Percentiles rank a stretch among this genome's conserved stretches.
Conservation (phyloP, 1,140 invertebrate species). For the Zophobas atratus region DNA sequence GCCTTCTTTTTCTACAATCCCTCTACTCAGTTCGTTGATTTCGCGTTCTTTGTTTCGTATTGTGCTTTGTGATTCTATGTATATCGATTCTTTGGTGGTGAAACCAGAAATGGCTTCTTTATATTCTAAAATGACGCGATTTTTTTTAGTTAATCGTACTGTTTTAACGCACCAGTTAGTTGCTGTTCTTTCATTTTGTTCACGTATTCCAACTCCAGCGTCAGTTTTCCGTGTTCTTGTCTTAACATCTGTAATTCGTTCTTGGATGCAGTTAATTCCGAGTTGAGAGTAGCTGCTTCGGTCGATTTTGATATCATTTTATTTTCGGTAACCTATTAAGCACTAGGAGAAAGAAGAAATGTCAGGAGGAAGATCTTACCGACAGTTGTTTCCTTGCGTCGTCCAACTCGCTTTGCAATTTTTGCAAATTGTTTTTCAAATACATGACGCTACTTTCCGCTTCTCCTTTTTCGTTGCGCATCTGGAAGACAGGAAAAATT, state of each 20-base stretch:
- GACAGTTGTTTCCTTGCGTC: conserved; percentile 51
- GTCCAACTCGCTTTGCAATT: conserved; percentile 56
- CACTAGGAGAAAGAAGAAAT: background rate
- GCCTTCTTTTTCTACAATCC: conserved; percentile 3
- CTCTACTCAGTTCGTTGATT: conserved; percentile 13
- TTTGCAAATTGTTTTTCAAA: conserved; percentile 57
- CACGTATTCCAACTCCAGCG: conserved; percentile 5
- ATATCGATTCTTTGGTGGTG: conserved; percentile 1
- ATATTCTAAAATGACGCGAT: conserved; percentile 2
- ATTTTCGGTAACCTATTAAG: background rate
- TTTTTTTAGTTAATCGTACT: background rate
- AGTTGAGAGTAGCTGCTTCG: background rate
- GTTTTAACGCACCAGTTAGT: conserved; percentile 1
- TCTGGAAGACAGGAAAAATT: conserved; percentile 44
- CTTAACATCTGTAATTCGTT: conserved; percentile 6
- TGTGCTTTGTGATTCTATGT: background rate
- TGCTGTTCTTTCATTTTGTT: conserved; percentile 10
- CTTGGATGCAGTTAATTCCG: background rate
- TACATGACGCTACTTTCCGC: conserved; percentile 47
- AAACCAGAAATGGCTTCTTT: background rate
- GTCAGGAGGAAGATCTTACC: conserved; percentile 24
- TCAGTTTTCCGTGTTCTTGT: conserved; percentile 25
- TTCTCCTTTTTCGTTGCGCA: conserved; percentile 53
- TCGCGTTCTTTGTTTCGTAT: conserved; percentile 13
- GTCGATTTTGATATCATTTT: background rate